These are phyloP conservation scores for Parazoanthus swiftii DNA, from an alignment of 92 coral and sea anemone species.

Conservation along the genomic window DNA sequence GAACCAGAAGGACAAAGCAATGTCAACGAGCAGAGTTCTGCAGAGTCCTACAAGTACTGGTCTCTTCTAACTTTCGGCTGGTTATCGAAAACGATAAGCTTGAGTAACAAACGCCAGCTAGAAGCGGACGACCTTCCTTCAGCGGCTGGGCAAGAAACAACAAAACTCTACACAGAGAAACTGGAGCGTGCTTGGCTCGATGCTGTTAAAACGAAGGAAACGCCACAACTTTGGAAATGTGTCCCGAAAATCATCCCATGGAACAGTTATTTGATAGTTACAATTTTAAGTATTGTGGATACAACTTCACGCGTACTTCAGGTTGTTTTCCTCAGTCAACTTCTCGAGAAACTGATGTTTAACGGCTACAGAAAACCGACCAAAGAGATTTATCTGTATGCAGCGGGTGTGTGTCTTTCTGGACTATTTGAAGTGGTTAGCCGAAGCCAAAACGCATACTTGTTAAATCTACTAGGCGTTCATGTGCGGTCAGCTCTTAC, in stretches of 20 bases:
- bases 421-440: slow-evolving; percentile 8
- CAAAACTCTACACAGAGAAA: slow-evolving; percentile 28
- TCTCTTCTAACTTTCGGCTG: slow-evolving; percentile 29
- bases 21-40: not conserved
- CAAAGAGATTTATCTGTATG: slow-evolving; percentile 5
- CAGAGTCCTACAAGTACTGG: slow-evolving; percentile 15
- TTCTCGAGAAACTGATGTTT: slow-evolving; percentile 24
- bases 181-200: slow-evolving; percentile 2
- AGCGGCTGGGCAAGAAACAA: slow-evolving; percentile 15
- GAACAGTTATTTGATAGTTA: not conserved
- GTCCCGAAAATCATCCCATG: slow-evolving; percentile 11
- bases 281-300: not conserved
- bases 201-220: slow-evolving; percentile 13
- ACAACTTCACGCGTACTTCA: slow-evolving; percentile 15
- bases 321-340: slow-evolving; percentile 20
- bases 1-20: not conserved
- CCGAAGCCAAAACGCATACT: slow-evolving; percentile 12
- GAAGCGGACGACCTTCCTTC: slow-evolving; percentile 12
- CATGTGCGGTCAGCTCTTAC: slow-evolving; percentile 29
- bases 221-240: slow-evolving; percentile 27
- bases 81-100: slow-evolving; percentile 8
- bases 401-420: not conserved
- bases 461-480: not conserved
- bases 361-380: slow-evolving; percentile 3
- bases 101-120: not conserved